phyloP scores from a whole-genome alignment of 2,888 invertebrate genomes.

The Hirtodrosophila alboralis region DNA sequence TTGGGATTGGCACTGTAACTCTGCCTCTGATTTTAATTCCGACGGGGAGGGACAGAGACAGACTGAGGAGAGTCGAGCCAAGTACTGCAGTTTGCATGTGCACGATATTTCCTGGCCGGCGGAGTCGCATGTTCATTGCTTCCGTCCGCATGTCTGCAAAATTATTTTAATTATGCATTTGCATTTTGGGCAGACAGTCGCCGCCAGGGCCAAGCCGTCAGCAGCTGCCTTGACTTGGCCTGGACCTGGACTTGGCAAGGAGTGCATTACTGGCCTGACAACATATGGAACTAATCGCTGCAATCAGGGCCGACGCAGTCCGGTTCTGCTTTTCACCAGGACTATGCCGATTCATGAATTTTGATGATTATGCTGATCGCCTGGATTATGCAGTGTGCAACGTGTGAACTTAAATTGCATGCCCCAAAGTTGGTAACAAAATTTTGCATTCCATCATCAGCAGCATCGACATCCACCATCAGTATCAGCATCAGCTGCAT shows the following conservation, averaged over 20 bases:
- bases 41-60: no score
- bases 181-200: conserved; percentile 50
- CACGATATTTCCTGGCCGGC: conserved; percentile 35
- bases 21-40: no score
- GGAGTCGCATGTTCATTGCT: conserved; percentile 59
- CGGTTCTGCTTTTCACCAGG: background rate
- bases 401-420: conserved; percentile 71
- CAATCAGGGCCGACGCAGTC: conserved; percentile 20
- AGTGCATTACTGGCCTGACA: conserved; percentile 16
- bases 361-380: conserved; percentile 73
- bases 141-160: conserved; percentile 57
- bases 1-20: background rate
- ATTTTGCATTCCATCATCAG: conserved; percentile 53
- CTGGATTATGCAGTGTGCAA: conserved; percentile 56
- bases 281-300: conserved; percentile 66
- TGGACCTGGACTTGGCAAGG: conserved; percentile 6
- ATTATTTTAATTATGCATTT: conserved; percentile 73
- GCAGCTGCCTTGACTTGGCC: conserved; percentile 20
- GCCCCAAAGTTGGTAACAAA: conserved; percentile 1
- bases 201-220: conserved; percentile 19
- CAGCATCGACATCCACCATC: conserved; percentile 11
- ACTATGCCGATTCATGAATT: conserved; percentile 68
- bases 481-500: conserved; percentile 48
- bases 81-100: conserved; percentile 13
- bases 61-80: background rate